Base-by-base conservation (phyloP, 2,888 invertebrate genomes). In the Tineola bisselliella region DNA sequence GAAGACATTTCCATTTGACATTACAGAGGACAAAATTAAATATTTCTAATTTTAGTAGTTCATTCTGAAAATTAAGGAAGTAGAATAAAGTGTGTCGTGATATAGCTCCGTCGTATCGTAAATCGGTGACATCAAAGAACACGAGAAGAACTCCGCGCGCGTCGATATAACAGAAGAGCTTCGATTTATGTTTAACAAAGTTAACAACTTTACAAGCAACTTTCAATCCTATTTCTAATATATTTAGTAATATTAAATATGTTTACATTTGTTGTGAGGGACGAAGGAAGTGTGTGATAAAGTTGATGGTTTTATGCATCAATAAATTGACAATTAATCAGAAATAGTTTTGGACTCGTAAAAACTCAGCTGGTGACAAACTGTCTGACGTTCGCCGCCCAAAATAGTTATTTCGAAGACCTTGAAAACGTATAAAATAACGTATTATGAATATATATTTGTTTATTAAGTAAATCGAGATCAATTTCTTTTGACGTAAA, bases 71-170 rank as follows among this genome's bases (percentile, higher is more conserved):
- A 58, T 58, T 33, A 33, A 58, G 58, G 58, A 58, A 58, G 58
- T 58, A 58, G 3, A 33, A 17, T 58, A 33, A 33, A 56, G 56
- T 56, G 56, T 25, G 54, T 54, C 54, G 54, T 11, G 54, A 25
- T 54, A 54, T 25, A 25, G 61, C 60, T 54, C 60, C 52, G 62
- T 43, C 61, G 58, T 58, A 61, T 58, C 62, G 52, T 62, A 62
- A 62, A 62, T 61, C 57, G 61, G 38, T n/a, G 48, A 62, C 62
- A 61, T 62, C 61, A 62, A 62, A 60, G 62, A 33, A 15, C 38
- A 10, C 38, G 38, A 10, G 38, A 38, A 38, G 38, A 38, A 4
- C 15, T 48, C 11, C 48, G 48, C 48, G 48, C 13, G 48, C 44
- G 48, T 3, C 59, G 48, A 48, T 17, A 48, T 48, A 48, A 8